Base-by-base conservation (phyloP, 2,797 vertebrate species). In the Sebastes vulpes region DNA sequence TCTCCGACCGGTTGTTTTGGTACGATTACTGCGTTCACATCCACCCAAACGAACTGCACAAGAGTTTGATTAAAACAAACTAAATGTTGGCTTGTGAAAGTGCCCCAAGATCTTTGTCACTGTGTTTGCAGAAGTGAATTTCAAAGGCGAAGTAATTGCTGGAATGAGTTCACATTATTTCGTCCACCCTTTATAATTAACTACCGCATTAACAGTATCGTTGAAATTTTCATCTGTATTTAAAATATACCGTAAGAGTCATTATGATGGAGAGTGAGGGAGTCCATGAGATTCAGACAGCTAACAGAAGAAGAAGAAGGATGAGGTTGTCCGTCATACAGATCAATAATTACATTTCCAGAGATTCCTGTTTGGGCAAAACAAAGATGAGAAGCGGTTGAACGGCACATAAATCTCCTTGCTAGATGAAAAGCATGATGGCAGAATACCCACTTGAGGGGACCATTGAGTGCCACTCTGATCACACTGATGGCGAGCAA, bases 361-460 rank as follows among this genome's bases (percentile, higher is more conserved):
- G 10, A 46, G 32, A 46, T 72, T 75, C 29, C 25, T 52, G 64
- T 70, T 65, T 66, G 53, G 21, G 12, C 6, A 12, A 73, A 59
- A 67, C 69, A 83, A 65, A 83, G 25, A 67, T 12, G 54, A 84
- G 14, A 72, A 26, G 16, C 11, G n/a, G 61, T 5, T 61, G 26
- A 80, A 46, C 28, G 29, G 54, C 26, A 76, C 61, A 76, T 69
- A 54, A 72, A 81, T 79, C 67, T 83, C 26, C 7, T 29, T 1
- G 46, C 21, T 11, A 50, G 77, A 82, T 83, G 68, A 76, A 87
- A 84, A 75, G 68, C 61, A 73, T 61, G 31, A 6, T 48, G 68
- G 75, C 79, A 70, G 48, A 83, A 78, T 63, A 50, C 20, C 52
- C 63, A 69, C 77, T 89, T n/a, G 5, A 81, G 69, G 50, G 28